Percentiles rank a stretch among this genome's conserved stretches.
Evolutionary conservation across 2,113 vertebrate species (phyloP).

Genomic region (Platichthys flesus): DNA sequence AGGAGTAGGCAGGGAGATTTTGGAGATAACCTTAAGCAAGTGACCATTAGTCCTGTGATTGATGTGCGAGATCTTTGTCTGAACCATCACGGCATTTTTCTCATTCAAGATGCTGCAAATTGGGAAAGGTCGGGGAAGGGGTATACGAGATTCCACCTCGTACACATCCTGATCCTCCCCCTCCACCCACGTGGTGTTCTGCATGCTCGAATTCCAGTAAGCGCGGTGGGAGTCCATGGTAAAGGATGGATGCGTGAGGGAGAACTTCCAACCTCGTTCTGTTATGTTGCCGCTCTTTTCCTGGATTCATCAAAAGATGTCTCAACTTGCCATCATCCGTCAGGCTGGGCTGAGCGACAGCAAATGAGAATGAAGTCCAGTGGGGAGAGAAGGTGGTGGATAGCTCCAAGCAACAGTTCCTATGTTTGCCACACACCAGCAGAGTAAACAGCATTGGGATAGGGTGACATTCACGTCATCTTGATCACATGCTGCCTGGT

Average conservation of each 20-base stretch:
- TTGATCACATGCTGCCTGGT: conserved; percentile 57
- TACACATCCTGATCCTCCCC: conserved; percentile 89
- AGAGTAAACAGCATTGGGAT: conserved; percentile 71
- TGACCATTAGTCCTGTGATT: conserved; percentile 88
- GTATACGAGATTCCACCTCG: conserved; percentile 94
- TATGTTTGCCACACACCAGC: conserved; percentile 52
- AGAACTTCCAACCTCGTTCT: not conserved
- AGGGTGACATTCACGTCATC: conserved; percentile 57
- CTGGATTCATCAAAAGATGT: conserved; percentile 38
- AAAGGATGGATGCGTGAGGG: not conserved
- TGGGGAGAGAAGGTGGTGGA: conserved; percentile 46
- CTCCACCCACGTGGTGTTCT: conserved; percentile 84
- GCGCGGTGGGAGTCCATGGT: conserved; percentile 92
- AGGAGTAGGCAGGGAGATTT: conserved; percentile 95
- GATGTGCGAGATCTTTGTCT: conserved; percentile 91
- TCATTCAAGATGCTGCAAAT: conserved; percentile 85
- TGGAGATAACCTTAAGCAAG: conserved; percentile 93
- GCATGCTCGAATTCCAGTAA: conserved; percentile 83
- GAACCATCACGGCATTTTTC: conserved; percentile 91
- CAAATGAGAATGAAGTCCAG: conserved; percentile 54
- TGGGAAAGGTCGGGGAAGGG: conserved; percentile 92
- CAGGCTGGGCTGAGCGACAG: conserved; percentile 5
- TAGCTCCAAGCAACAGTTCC: conserved; percentile 73
- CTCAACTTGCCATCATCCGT: conserved; percentile 24
- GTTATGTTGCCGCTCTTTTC: conserved; percentile 10